Conservation (phyloP, 2,888 invertebrate species). For the Actias luna region DNA sequence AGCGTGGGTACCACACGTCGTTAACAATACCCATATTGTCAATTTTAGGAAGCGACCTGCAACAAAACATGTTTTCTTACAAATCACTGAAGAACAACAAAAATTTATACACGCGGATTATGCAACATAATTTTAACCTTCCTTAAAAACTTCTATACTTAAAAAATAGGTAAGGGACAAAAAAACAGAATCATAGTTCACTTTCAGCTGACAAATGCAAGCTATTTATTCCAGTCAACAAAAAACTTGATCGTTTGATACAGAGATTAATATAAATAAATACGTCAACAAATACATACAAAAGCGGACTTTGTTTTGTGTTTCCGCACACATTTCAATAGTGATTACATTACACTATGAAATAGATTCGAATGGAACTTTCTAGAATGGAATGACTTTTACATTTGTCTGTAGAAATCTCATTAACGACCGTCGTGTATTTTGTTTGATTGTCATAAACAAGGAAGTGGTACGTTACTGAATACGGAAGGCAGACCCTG, state of each 20-base stretch:
- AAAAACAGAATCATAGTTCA: no score
- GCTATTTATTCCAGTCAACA: no score
- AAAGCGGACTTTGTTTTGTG: no score
- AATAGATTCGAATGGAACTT: not conserved
- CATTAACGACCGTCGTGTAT: not conserved
- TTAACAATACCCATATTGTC: constrained; percentile 35
- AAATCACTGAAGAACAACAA: not conserved
- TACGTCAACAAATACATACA: no score
- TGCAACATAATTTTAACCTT: no score
- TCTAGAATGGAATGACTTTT: not conserved
- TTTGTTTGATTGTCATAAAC: not conserved
- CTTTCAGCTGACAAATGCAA: no score
- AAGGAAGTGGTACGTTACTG: not conserved
- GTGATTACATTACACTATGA: not conserved
- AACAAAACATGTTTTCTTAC: constrained; percentile 28
- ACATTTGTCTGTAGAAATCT: not conserved
- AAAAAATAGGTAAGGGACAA: no score
- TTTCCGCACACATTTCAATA: no score
- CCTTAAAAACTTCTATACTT: no score
- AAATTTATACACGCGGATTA: not conserved
- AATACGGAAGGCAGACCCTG: not conserved
- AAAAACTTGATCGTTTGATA: no score
- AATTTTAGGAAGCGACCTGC: constrained; percentile 41
- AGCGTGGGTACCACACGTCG: constrained; percentile 37
- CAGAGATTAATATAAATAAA: no score